A percentile compares a stretch with the other conserved stretches of the same genome.
Conservation (phyloP, 2,888 invertebrate species). For the Ennomos erosarius region DNA sequence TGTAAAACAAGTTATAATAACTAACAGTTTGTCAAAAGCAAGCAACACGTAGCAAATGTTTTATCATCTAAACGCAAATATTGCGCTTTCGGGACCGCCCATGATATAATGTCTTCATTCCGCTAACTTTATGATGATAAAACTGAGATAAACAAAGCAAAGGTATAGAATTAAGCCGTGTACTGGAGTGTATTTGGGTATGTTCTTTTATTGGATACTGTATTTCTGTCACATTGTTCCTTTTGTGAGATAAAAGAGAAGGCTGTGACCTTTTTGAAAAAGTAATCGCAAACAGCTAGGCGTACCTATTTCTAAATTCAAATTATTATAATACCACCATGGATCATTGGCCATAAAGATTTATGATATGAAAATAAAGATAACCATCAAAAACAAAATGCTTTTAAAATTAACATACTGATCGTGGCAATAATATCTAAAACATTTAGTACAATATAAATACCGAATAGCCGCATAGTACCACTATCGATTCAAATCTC, state of each 20-base stretch:
- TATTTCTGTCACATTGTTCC: constrained; percentile 8
- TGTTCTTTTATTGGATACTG: constrained; percentile 31
- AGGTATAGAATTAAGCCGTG: constrained; percentile 25
- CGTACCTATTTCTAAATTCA: background rate
- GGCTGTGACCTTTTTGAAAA: background rate
- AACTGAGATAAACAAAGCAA: constrained; percentile 34
- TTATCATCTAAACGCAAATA: constrained; percentile 33
- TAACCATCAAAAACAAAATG: background rate
- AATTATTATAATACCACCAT: background rate
- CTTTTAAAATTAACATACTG: constrained; percentile 16
- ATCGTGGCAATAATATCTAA: constrained; percentile 21
- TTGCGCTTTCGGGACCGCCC: constrained; percentile 20
- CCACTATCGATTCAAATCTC: constrained; percentile 66
- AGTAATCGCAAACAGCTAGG: too few relatives aligned
- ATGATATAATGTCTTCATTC: constrained; percentile 31
- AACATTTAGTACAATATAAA: constrained; percentile 28
- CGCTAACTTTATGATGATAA: constrained; percentile 30
- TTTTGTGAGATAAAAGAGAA: background rate
- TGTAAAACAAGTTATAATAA: constrained; percentile 57
- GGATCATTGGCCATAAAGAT: constrained; percentile 1
- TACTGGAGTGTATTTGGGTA: constrained; percentile 20
- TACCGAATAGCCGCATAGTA: constrained; percentile 51
- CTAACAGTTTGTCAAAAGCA: constrained; percentile 39
- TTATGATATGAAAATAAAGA: constrained; percentile 4
- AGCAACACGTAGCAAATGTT: constrained; percentile 36